Evolutionary conservation across 2,113 vertebrate genomes (phyloP).

Genomic region (Bos taurus): ARS-UCD2.0 NC_037344.1:36291501-36292000

Average conservation of each 20-base stretch:
- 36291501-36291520: fast-evolving
- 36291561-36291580: neutral
- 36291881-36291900: neutral
- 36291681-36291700: neutral
- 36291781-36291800: neutral
- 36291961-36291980: neutral
- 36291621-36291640: neutral
- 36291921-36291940: neutral
- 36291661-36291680: neutral
- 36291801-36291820: neutral
- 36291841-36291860: neutral
- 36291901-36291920: neutral
- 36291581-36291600: neutral
- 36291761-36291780: neutral
- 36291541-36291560: neutral
- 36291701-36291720: neutral
- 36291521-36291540: too few relatives aligned
- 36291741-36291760: neutral
- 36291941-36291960: neutral
- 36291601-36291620: neutral
- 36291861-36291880: neutral
- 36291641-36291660: too few relatives aligned
- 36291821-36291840: neutral
- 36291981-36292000: neutral
- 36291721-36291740: neutral